Evolutionary conservation across 2,888 invertebrate species (phyloP), one percentile per base, ranked within the genome.

Genomic region (Pseudoips prasinana): DNA sequence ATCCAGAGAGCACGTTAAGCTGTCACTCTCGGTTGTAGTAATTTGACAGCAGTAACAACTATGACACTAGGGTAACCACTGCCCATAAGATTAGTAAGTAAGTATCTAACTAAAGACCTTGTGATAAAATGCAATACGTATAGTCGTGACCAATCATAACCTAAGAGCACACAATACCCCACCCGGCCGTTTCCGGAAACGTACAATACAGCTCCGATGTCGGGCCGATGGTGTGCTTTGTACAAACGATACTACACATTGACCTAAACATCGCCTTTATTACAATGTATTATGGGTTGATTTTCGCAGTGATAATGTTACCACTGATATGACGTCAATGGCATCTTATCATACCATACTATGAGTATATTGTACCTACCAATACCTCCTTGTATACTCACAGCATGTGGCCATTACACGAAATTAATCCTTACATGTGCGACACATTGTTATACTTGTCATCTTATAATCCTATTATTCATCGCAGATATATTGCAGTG

Each of bases 351-450:
- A n/a, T n/a, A n/a, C n/a, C n/a, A n/a, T n/a, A n/a, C n/a, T n/a
- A n/a, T n/a, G n/a, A n/a, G n/a, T n/a, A n/a, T n/a, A n/a, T n/a
- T n/a, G n/a, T n/a, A n/a, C n/a, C 14, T 5, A 3, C 14, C 5
- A 3, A 5, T 14, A 14, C 14, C 14, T 14, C 14, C 5, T 14
- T 14, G 14, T 14, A 14, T 14, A 14, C 2, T 46, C 79, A 42
- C 83, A 74, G 80, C 83, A 58, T 73, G 82, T 57, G 73, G 70
- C 61, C 70, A 36, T 58, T 42, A 53, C 46, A 54, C 60, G 55
- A 72, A 78, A 80, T 82, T 79, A 79, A 74, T 72, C 64, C 49
- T 59, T 66, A 77, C 79, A 73, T 71, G 67, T 68, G 75, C 78
- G 73, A 81, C 79, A 64, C 62, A 58, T 53, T 37, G 58, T 60